Percentiles rank a stretch among this genome's conserved stretches.
Evolutionary conservation across 2,888 invertebrate species (phyloP).

Genomic region (Brachylomia viminalis): DNA sequence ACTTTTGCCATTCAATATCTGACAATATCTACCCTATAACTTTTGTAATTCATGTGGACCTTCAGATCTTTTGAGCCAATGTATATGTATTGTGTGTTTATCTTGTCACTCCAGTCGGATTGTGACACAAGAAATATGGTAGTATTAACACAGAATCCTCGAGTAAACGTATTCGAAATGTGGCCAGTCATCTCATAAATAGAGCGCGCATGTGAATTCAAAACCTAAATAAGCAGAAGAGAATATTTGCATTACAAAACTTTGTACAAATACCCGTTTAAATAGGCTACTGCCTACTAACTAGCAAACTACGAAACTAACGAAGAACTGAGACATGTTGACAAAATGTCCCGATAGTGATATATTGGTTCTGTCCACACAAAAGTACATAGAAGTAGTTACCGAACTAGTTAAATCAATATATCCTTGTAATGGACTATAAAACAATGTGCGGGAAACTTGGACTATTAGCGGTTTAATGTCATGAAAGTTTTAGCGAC

Average conservation of each 20-base stretch:
- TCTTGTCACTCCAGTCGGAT: constrained; percentile 44
- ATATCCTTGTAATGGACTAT: constrained; percentile 58
- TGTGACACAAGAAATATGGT: constrained; percentile 43
- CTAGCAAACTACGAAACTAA: constrained; percentile 14
- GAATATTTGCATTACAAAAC: constrained; percentile 11
- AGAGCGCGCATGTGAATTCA: constrained; percentile 1
- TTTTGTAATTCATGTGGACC: constrained; percentile 40
- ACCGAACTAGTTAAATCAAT: constrained; percentile 52
- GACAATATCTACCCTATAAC: constrained; percentile 35
- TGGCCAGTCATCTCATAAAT: constrained; percentile 14
- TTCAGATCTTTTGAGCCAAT: constrained; percentile 44
- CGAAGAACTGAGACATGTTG: constrained; percentile 26
- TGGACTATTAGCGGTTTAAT: constrained; percentile 60
- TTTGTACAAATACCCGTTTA: not conserved
- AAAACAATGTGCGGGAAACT: constrained; percentile 54
- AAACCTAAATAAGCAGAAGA: not conserved
- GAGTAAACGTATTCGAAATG: constrained; percentile 27
- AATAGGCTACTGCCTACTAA: not conserved
- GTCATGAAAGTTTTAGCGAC: constrained; percentile 51
- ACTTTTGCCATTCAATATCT: constrained; percentile 33
- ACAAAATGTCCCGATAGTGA: constrained; percentile 46
- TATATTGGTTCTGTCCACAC: constrained; percentile 37
- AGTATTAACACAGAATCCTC: constrained; percentile 39
- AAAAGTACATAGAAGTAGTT: constrained; percentile 21
- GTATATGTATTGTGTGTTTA: constrained; percentile 36